Percentiles rank a stretch among this genome's conserved stretches.
Evolutionary conservation across 2,113 vertebrate genomes (phyloP).

Genomic region (Hypocryptadius cinnamomeus): DNA sequence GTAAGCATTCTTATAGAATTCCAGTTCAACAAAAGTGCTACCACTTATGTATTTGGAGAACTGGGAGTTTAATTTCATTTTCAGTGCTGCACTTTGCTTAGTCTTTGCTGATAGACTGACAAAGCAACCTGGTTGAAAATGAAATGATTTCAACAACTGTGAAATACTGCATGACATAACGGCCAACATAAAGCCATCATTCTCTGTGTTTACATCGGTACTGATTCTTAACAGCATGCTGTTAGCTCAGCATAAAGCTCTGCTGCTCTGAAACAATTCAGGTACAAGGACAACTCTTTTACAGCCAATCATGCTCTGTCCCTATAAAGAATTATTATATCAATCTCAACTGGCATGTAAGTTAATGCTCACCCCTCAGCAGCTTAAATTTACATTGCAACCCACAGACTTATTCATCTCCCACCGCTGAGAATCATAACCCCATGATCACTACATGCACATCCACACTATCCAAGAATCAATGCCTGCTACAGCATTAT

Average conservation of each 20-base stretch:
- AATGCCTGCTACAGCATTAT: slow-evolving; percentile 31
- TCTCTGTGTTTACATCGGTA: slow-evolving; percentile 46
- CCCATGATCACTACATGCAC: slow-evolving; percentile 1
- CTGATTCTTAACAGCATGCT: slow-evolving; percentile 42
- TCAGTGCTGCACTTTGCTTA: background rate
- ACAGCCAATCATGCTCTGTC: slow-evolving; percentile 29
- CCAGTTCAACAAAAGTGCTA: background rate
- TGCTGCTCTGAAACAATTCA: slow-evolving; percentile 57
- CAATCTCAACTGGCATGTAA: slow-evolving; percentile 46
- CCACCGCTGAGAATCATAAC: background rate
- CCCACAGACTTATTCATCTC: slow-evolving; percentile 29
- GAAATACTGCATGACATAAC: slow-evolving; percentile 48
- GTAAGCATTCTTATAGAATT: background rate
- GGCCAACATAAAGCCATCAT: slow-evolving; percentile 38
- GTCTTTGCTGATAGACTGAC: slow-evolving; percentile 15
- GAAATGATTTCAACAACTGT: slow-evolving; percentile 54
- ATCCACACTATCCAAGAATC: slow-evolving; percentile 34
- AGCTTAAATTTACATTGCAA: slow-evolving; percentile 45
- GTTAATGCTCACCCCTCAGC: slow-evolving; percentile 27
- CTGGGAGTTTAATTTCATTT: slow-evolving; percentile 16
- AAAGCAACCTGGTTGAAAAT: slow-evolving; percentile 42
- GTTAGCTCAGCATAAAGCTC: slow-evolving; percentile 58
- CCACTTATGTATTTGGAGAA: background rate
- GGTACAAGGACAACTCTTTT: slow-evolving; percentile 58
- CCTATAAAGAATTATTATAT: slow-evolving; percentile 48